A percentile compares a stretch with the other conserved stretches of the same genome.
phyloP scores from a whole-genome alignment of 2,888 invertebrate species.

The Aphrophora alni region DNA sequence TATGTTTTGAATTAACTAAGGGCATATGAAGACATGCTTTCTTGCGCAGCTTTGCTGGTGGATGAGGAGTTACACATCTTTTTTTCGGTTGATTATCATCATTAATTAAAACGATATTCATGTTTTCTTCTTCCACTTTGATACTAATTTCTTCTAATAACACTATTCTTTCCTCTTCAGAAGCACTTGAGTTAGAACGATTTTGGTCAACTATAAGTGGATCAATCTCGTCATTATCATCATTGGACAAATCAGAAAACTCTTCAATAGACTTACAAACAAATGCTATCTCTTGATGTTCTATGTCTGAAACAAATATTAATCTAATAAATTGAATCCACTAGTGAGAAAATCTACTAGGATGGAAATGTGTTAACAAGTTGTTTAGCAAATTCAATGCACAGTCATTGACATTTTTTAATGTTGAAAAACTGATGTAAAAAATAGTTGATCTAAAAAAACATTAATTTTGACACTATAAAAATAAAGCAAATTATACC shows the following conservation, averaged over 20 bases:
- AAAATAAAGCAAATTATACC: too few species aligned
- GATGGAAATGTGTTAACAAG: too few species aligned
- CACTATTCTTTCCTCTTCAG: background rate
- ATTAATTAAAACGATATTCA: too few species aligned
- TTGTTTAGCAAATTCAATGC: too few species aligned
- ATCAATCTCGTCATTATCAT: background rate
- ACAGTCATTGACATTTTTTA: too few species aligned
- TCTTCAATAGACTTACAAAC: background rate
- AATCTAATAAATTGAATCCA: too few species aligned
- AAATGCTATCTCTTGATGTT: background rate
- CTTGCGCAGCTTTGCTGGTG: background rate
- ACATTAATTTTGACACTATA: too few species aligned
- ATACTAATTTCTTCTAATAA: background rate
- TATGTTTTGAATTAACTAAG: background rate
- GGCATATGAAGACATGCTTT: background rate
- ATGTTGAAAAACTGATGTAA: too few species aligned
- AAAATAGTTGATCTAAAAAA: too few species aligned
- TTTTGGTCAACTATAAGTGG: background rate
- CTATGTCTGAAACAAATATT: background rate
- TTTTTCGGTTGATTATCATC: background rate
- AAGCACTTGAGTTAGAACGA: background rate
- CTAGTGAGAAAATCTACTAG: too few species aligned
- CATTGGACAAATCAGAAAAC: background rate
- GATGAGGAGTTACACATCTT: background rate
- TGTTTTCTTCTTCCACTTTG: too few species aligned